A percentile compares a stretch with the other conserved stretches of the same genome.
Conservation (phyloP, 2,888 invertebrate genomes). For the Drosophila anceps region DNA sequence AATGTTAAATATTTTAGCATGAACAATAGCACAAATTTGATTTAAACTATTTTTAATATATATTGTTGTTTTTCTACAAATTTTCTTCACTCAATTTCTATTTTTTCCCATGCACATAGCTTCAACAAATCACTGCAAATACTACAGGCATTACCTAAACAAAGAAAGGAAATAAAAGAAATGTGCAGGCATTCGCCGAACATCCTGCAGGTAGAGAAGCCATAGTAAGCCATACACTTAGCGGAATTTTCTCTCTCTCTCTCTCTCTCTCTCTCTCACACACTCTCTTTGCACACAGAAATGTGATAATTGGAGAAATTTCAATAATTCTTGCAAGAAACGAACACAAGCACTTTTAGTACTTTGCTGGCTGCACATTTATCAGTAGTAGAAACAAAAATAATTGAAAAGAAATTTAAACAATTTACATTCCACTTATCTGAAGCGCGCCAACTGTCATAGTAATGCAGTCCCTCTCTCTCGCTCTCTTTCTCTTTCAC, state of each 20-base stretch:
- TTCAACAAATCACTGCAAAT: neutral
- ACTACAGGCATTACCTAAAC: slow-evolving; percentile 14
- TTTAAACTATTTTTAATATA: no score
- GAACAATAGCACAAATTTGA: no score
- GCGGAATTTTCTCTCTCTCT: slow-evolving; percentile 5
- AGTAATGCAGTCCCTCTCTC: slow-evolving; percentile 50
- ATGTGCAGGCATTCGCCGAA: slow-evolving; percentile 26
- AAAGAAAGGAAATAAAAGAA: slow-evolving; percentile 28
- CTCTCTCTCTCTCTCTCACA: neutral
- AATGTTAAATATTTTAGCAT: neutral
- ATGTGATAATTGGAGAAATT: slow-evolving; percentile 58
- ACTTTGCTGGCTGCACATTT: slow-evolving; percentile 46
- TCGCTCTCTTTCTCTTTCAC: slow-evolving; percentile 2
- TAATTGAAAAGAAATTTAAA: slow-evolving; percentile 76
- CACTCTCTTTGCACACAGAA: neutral
- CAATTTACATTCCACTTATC: slow-evolving; percentile 73
- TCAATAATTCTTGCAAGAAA: slow-evolving; percentile 48
- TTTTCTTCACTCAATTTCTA: neutral
- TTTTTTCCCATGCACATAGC: neutral
- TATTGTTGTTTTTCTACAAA: neutral
- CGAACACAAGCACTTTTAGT: slow-evolving; percentile 30
- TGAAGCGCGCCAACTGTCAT: slow-evolving; percentile 56
- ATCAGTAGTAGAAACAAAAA: slow-evolving; percentile 51
- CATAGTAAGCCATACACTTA: neutral
- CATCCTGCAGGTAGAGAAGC: slow-evolving; percentile 67